These are phyloP conservation scores for Apoderus coryli DNA, from an alignment of 2,888 invertebrate genomes.

Conservation along the genomic window DNA sequence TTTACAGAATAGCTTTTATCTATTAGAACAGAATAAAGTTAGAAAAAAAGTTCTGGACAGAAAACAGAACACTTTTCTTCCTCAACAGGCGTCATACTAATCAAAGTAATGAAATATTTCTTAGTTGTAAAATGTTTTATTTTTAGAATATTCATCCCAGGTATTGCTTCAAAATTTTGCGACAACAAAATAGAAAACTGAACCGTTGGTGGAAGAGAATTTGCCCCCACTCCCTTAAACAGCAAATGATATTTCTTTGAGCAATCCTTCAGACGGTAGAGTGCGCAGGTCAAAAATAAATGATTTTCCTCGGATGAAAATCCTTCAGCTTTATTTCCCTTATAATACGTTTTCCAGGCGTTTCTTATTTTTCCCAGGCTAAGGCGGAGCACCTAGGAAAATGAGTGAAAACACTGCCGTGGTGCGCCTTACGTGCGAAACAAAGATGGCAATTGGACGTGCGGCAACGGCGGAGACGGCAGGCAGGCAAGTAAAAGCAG, in stretches of 20 bases:
- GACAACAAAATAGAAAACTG: no score
- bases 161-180: no score
- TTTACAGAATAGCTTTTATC: no score
- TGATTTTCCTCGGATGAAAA: slow-evolving; percentile 30
- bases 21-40: no score
- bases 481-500: no score
- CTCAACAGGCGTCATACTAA: no score
- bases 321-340: slow-evolving; percentile 30
- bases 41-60: no score
- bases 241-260: slow-evolving; percentile 21
- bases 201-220: slow-evolving; percentile 3
- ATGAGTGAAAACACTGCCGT: slow-evolving; percentile 6
- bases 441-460: slow-evolving; percentile 6
- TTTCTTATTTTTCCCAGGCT: slow-evolving; percentile 24
- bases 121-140: no score
- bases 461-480: slow-evolving; percentile 6
- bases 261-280: slow-evolving; percentile 21
- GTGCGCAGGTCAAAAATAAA: slow-evolving; percentile 32
- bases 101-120: no score
- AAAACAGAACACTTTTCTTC: no score
- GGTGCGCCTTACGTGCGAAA: slow-evolving; percentile 4
- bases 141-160: no score
- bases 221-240: not conserved
- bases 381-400: slow-evolving; percentile 11
- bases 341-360: slow-evolving; percentile 26